Base-by-base conservation (phyloP, 1,140 invertebrate genomes). In the Lordiphosa clarofinis region DNA sequence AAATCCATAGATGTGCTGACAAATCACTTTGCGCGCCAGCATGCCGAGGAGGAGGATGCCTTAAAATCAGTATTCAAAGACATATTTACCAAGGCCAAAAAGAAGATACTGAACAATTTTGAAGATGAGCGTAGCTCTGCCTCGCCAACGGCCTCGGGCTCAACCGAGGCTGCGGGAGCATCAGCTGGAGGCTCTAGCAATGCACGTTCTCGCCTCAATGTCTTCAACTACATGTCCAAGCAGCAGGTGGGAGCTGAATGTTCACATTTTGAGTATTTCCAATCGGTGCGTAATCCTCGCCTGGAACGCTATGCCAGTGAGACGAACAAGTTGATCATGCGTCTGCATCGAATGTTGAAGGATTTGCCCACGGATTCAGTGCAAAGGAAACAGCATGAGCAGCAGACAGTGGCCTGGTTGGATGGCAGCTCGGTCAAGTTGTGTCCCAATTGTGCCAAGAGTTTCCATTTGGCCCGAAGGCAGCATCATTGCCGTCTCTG, bases 401-500 rank as follows among this genome's bases (percentile, higher is more conserved):
- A 93, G 75, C 91, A 92, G 61, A 92, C 98, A 42, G 98, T 99
- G 3, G 93, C 94, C 38, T 99, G 98, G 98, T 91, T 97, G 49
- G 95, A 97, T 88, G 98, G 99, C 35, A 93, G 92, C 42, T 94
- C 95, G 72, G 97, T 98, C 0, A 94, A 94, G 59, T 89, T 97
- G 19, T 99, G 98, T 90, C 96, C 96, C 2, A 94, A 93, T 67
- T 99, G 98, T 91, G 95, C 95, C 4, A 94, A 93, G 87, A 92
- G 92, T 43, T 99, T 99, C 88, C 94, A 94, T 73, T 87, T 99
- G 31, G 93, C 96, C 0, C 91, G 96, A 52, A 90, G 98, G 57
- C 95, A 98, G 89, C 98, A 99, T 91, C 98, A 99, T 89, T 99
- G 98, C 87, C 91, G 98, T 66, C 90, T 99, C 4, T 99, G 98